Base-by-base conservation (phyloP, 2,888 invertebrate species). In the Hypercompe scribonia region DNA sequence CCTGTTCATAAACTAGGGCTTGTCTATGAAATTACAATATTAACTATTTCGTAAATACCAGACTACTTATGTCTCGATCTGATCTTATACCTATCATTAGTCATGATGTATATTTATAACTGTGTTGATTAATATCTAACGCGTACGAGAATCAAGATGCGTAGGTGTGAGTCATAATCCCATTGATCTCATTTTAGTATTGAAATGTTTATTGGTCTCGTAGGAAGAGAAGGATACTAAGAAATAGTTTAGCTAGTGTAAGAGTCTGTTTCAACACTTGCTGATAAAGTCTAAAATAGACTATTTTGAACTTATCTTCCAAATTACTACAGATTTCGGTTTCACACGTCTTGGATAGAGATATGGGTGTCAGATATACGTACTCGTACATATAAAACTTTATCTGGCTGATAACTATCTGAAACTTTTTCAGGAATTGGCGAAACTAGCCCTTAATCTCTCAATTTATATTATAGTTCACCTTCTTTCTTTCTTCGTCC, bases 91-190 rank as follows among this genome's bases (percentile, higher is more conserved):
- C 34, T 64, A 21, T 21, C 13, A 21, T 67, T 67, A 72, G 31
- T 68, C 68, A 68, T 36, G 31, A 13, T 46, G 10, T 69, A 73
- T 46, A 42, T 42, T 42, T 42, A 46, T 64, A 31, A 54, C n/a
- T 72, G 42, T 72, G 28, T 68, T 73, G 68, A 69, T 69, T 65
- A 42, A 58, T 69, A 54, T 68, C 65, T 54, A 65, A 69, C 42
- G 54, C 68, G 58, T 65, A 39, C 18, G 54, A 50, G 39, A 36
- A 64, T 68, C 46, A 34, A 50, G 39, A 66, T 54, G n/a, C 11
- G 65, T 39, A 36, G 31, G 72, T 65, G 7, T 71, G 50, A 73
- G 4, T 65, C 39, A 72, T 36, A 31, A 18, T 46, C 39, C 46
- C 39, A 72, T 50, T 68, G 28, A 67, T 64, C 72, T 68, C 54